Conservation (phyloP, 2,797 vertebrate genomes). For the Halcyon badia region DNA sequence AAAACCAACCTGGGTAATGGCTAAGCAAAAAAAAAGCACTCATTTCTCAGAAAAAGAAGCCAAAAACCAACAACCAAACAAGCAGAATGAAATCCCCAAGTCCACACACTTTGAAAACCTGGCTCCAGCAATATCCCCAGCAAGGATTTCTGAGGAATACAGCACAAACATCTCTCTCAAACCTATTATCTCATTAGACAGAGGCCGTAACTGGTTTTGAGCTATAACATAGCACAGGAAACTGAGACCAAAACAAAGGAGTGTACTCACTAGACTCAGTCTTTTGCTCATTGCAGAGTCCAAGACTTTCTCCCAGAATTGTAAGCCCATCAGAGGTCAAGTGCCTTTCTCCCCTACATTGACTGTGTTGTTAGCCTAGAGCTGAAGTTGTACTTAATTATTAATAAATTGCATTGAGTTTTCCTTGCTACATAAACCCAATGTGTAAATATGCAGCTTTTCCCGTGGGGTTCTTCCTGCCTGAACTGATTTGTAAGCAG, state of each 20-base stretch:
- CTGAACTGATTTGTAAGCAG: not conserved
- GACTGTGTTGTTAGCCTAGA: not conserved
- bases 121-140: not conserved
- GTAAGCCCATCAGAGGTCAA: not conserved
- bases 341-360: not conserved
- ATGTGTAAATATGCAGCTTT: not conserved
- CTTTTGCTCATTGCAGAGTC: not conserved
- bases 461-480: not conserved
- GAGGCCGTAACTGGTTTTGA: accelerated
- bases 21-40: not conserved
- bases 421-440: not conserved
- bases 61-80: not conserved
- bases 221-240: not conserved
- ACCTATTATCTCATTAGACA: not conserved
- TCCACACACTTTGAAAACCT: accelerated
- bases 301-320: not conserved
- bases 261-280: not conserved
- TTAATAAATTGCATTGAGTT: not conserved
- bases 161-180: not conserved
- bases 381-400: not conserved
- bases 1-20: not conserved
- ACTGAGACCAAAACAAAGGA: not conserved
- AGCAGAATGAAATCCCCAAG: not conserved
- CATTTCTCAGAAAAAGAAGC: accelerated
- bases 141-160: not conserved